Conservation (phyloP, 2,113 vertebrate genomes). For the Scartelaos histophorus region DNA sequence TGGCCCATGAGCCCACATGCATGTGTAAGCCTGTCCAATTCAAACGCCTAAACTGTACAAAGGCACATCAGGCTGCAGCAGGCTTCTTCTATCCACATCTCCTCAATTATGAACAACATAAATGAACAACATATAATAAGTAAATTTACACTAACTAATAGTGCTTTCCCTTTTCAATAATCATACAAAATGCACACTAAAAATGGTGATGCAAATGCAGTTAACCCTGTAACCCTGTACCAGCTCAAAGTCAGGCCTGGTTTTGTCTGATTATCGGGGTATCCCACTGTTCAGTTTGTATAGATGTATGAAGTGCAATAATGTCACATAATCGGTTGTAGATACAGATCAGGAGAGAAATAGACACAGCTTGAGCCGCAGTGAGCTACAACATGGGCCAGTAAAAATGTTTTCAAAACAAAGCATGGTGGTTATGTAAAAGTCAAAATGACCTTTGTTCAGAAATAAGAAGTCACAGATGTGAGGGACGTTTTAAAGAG, state of each 20-base stretch:
- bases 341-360: conserved; percentile 2
- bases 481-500: conserved; percentile 16
- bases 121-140: too few species aligned
- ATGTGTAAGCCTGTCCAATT: conserved; percentile 1
- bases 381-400: conserved; percentile 45
- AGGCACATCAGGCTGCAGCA: too few species aligned
- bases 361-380: conserved; percentile 65
- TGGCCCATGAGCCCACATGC: neutral
- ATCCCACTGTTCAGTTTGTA: conserved; percentile 59
- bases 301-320: conserved; percentile 28
- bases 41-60: neutral
- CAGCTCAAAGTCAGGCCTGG: too few species aligned
- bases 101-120: too few species aligned
- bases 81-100: too few species aligned
- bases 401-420: conserved; percentile 64
- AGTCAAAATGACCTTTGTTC: conserved; percentile 37
- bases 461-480: conserved; percentile 35
- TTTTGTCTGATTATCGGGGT: too few species aligned
- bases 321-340: conserved; percentile 45
- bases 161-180: too few species aligned
- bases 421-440: conserved; percentile 55
- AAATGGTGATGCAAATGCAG: too few species aligned
- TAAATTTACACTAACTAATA: too few species aligned
- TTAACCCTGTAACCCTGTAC: too few species aligned
- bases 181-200: too few species aligned